A percentile compares a stretch with the other conserved stretches of the same genome.
Conservation (phyloP, 2,888 invertebrate species). For the Catocala sponsa region DNA sequence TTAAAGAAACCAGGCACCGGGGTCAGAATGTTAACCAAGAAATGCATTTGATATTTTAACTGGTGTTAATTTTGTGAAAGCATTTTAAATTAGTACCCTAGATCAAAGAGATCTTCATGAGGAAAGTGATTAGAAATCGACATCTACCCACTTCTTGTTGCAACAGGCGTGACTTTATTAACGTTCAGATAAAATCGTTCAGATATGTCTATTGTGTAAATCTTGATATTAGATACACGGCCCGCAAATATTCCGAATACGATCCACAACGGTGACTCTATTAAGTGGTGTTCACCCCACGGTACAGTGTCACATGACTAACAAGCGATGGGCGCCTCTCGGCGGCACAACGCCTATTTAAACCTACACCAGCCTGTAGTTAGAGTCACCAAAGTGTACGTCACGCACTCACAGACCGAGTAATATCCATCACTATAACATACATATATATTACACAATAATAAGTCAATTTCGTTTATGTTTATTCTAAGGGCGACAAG, state of each 20-base stretch:
- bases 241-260: conserved; percentile 7
- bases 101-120: too few relatives aligned
- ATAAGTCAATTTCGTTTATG: conserved; percentile 38
- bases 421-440: conserved; percentile 48
- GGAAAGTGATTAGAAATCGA: too few relatives aligned
- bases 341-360: conserved; percentile 30
- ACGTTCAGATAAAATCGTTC: too few relatives aligned
- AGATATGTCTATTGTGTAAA: conserved; percentile 4
- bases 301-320: conserved; percentile 11
- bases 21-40: too few relatives aligned
- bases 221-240: neutral
- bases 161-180: too few relatives aligned
- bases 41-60: too few relatives aligned
- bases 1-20: too few relatives aligned
- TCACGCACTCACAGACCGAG: conserved; percentile 52
- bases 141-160: too few relatives aligned
- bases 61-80: too few relatives aligned
- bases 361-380: conserved; percentile 40
- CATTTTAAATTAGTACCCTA: too few relatives aligned
- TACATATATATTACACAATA: conserved; percentile 34
- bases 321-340: conserved; percentile 29
- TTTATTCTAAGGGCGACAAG: conserved; percentile 34
- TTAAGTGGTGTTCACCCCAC: conserved; percentile 18
- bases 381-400: conserved; percentile 41
- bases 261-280: conserved; percentile 19